phyloP scores from a whole-genome alignment of 2,797 vertebrate genomes.

The Parotocinclus haroldoi region DNA sequence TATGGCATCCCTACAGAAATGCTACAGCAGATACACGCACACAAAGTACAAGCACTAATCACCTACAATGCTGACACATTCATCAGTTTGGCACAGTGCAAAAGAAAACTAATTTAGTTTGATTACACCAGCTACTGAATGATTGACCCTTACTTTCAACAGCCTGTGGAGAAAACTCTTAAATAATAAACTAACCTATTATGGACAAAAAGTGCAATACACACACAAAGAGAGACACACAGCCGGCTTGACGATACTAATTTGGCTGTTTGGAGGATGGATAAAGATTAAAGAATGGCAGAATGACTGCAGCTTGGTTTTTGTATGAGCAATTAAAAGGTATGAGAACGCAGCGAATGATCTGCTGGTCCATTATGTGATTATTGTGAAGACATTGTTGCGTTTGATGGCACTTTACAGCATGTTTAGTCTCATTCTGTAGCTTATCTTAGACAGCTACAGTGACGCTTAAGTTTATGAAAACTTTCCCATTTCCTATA shows the following conservation, averaged over 20 bases:
- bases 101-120: slow-evolving; percentile 29
- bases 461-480: too few species aligned
- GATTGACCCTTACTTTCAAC: slow-evolving; percentile 34
- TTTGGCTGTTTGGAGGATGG: not conserved
- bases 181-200: slow-evolving; percentile 47
- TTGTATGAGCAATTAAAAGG: too few species aligned
- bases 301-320: not conserved
- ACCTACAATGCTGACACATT: slow-evolving; percentile 7
- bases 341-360: too few species aligned
- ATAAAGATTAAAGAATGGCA: slow-evolving; percentile 2
- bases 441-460: too few species aligned
- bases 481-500: too few species aligned
- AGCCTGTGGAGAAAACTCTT: slow-evolving; percentile 38
- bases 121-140: slow-evolving; percentile 25
- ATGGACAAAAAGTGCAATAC: slow-evolving; percentile 9
- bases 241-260: not conserved
- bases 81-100: slow-evolving; percentile 9
- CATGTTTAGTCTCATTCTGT: too few species aligned
- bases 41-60: not conserved
- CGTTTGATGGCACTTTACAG: too few species aligned
- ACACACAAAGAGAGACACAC: not conserved
- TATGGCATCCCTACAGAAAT: slow-evolving; percentile 12
- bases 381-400: too few species aligned
- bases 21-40: not conserved
- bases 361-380: too few species aligned